phyloP scores from a whole-genome alignment of 2,797 vertebrate genomes.

The Sus cebifrons region DNA sequence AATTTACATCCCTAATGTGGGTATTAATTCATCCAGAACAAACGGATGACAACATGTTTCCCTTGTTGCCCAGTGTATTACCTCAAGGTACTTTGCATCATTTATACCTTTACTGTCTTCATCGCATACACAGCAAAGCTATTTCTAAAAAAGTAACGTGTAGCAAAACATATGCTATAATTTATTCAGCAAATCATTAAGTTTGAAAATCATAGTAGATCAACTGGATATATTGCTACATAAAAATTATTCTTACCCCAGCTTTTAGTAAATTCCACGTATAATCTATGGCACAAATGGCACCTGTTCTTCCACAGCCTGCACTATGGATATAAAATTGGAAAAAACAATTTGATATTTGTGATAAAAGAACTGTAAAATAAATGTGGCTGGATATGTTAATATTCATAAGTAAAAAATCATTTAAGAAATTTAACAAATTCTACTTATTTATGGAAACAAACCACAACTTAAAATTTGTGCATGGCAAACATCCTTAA shows the following conservation, averaged over 20 bases:
- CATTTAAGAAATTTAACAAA: conserved; percentile 18
- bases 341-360: conserved; percentile 64
- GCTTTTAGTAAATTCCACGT: conserved; percentile 99
- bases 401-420: conserved; percentile 57
- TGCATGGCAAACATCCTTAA: not conserved
- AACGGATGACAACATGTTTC: not conserved
- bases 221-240: not conserved
- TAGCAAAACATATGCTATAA: not conserved
- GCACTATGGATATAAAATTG: conserved; percentile 92
- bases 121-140: conserved; percentile 52
- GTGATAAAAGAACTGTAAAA: conserved; percentile 58
- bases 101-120: conserved; percentile 14
- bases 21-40: not conserved
- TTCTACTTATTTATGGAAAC: conserved; percentile 49
- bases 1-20: not conserved
- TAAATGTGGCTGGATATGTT: not conserved
- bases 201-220: conserved; percentile 56
- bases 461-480: conserved; percentile 20
- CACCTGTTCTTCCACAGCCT: conserved; percentile 98
- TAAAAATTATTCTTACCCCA: conserved; percentile 92
- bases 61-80: not conserved
- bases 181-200: conserved; percentile 21
- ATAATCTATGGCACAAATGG: conserved; percentile 99
- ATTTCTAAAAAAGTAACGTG: conserved; percentile 39
- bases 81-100: not conserved